These are phyloP conservation scores for Urocynchramus pylzowi DNA, from an alignment of 2,113 vertebrate species.

Conservation along the genomic window DNA sequence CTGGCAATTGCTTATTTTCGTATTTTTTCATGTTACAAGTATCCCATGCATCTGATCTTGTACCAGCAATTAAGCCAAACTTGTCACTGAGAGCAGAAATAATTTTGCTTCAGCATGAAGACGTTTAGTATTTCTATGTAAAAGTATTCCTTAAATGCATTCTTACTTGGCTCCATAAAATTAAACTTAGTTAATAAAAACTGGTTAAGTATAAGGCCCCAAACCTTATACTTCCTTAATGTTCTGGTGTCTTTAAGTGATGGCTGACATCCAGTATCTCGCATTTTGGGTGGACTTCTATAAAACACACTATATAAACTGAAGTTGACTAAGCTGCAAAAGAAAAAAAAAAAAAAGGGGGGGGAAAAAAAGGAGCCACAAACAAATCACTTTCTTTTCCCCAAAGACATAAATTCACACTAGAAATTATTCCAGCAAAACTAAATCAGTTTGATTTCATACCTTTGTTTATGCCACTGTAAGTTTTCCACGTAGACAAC, in stretches of 20 bases:
- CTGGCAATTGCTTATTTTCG: neutral
- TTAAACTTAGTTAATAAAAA: neutral
- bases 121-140: neutral
- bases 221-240: neutral
- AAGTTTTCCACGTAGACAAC: conserved; percentile 14
- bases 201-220: no score
- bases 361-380: rapidly evolving
- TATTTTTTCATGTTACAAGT: neutral
- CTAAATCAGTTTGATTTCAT: conserved; percentile 9
- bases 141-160: neutral
- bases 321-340: neutral
- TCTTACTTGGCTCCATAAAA: neutral
- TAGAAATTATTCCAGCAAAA: conserved; percentile 14
- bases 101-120: neutral
- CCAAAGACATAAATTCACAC: neutral
- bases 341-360: neutral
- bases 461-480: conserved; percentile 14
- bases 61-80: neutral
- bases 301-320: neutral
- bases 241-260: neutral
- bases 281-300: neutral
- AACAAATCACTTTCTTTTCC: neutral
- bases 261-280: neutral
- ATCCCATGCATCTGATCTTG: neutral
- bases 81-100: neutral